A percentile compares a stretch with the other conserved stretches of the same genome.
These are phyloP conservation scores for Zeus faber DNA, from an alignment of 2,113 vertebrate species.

Conservation along the genomic window DNA sequence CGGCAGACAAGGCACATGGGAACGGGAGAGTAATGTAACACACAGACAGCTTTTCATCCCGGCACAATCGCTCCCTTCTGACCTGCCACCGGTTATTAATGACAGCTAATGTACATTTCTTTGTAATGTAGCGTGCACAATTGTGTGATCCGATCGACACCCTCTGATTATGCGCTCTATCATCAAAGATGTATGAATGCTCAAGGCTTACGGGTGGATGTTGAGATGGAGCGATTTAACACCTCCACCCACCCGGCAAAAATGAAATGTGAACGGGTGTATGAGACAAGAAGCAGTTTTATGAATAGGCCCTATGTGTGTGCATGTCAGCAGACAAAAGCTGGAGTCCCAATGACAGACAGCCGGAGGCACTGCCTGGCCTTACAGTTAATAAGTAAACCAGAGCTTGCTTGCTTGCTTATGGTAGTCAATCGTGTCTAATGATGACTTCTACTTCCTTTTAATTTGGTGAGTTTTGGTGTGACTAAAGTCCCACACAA, in stretches of 20 bases:
- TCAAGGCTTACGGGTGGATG: too few species aligned
- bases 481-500: too few species aligned
- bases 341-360: conserved; percentile 40
- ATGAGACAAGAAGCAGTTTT: conserved; percentile 4
- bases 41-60: conserved; percentile 36
- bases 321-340: conserved; percentile 29
- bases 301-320: conserved; percentile 28
- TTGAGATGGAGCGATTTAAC: background rate
- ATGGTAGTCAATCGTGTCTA: too few species aligned
- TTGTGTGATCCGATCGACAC: conserved; percentile 32
- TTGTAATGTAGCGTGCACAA: conserved; percentile 36
- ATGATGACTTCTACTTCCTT: too few species aligned
- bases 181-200: background rate
- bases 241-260: background rate
- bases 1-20: conserved; percentile 36
- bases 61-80: conserved; percentile 51
- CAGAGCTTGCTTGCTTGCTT: too few species aligned
- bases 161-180: conserved; percentile 22
- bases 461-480: too few species aligned
- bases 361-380: conserved; percentile 34
- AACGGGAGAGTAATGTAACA: background rate
- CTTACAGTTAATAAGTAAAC: conserved; percentile 54
- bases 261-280: background rate
- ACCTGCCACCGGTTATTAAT: conserved; percentile 68
- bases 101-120: conserved; percentile 58